Conservation (phyloP, 2,888 invertebrate genomes). For the Ophioninae sp. region DNA sequence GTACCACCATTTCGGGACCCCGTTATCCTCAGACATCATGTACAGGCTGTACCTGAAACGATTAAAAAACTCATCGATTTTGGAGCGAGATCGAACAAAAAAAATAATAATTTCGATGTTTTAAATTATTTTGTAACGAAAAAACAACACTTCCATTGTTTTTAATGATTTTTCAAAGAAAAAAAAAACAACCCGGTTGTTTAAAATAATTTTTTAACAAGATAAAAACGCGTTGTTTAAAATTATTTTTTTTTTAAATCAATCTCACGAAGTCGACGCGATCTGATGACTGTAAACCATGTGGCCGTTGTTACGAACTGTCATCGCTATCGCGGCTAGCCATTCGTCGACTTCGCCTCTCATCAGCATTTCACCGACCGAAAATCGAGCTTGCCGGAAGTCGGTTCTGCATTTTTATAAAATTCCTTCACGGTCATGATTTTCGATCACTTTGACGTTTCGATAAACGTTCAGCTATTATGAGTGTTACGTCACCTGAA, state of each 20-base stretch:
- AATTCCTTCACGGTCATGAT: neutral
- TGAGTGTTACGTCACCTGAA: conserved; percentile 75
- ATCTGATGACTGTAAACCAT: conserved; percentile 66
- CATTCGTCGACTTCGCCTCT: conserved; percentile 69
- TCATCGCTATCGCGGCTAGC: conserved; percentile 66
- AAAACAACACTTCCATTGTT: too few relatives aligned
- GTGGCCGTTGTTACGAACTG: conserved; percentile 65
- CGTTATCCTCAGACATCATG: conserved; percentile 67
- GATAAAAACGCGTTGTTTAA: too few relatives aligned
- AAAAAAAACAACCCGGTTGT: too few relatives aligned
- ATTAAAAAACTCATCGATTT: neutral
- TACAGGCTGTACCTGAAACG: conserved; percentile 70
- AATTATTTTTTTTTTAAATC: neutral
- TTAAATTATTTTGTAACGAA: too few relatives aligned
- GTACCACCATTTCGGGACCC: conserved; percentile 71
- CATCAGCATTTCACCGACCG: conserved; percentile 61
- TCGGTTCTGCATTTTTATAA: conserved; percentile 67
- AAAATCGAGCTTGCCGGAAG: conserved; percentile 62
- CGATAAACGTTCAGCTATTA: neutral
- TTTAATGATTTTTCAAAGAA: too few relatives aligned
- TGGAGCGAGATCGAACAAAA: neutral
- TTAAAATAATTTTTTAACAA: too few relatives aligned
- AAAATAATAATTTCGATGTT: too few relatives aligned
- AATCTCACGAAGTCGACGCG: conserved; percentile 61
- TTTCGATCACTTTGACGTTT: neutral